Evolutionary conservation across 2,888 invertebrate genomes (phyloP), one percentile per base, ranked within the genome.

Genomic region (Hemistola chrysoprasaria): DNA sequence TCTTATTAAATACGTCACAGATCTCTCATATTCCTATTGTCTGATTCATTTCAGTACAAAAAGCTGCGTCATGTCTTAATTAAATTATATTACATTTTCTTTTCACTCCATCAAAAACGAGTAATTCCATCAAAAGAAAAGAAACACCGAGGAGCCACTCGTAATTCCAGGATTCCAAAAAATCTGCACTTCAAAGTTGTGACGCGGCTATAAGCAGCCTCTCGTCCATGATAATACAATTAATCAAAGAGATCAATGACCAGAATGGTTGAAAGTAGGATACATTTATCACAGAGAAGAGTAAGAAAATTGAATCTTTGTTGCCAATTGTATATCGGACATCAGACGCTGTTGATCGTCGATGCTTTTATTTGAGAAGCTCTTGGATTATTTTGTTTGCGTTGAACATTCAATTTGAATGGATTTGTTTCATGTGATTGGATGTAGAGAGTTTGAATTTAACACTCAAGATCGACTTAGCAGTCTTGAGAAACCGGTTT

Each of bases 241-340:
- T 47, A 51, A 51, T 51, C 47, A 51, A 45, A 51, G 45, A 49
- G 49, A 49, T 52, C 52, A 46, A 48, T 52, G 34, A 31, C 33
- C 40, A 40, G 46, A 11, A 23, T 24, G 50, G 28, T 33, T 33
- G 39, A 21, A 28, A 47, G 37, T 23, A 32, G 22, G 27, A 7
- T 11, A 10, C 44, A 50, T 50, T 45, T 47, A 50, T 50, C 47
- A 50, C 45, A 25, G 37, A 40, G 8, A 24, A 10, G 9, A 24
- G 30, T 21, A 34, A 41, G 21, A 28, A 42, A 40, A 50, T 49
- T 42, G 29, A 40, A 46, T 43, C 35, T 32, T 33, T 32, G n/a
- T 3, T 30, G 9, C 21, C 40, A 37, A 40, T 43, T 29, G 40
- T 29, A 28, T 36, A 42, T 41, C 25, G 16, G 26, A 28, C 34